Evolutionary conservation across 2,888 invertebrate species (phyloP).

Genomic region (Mantis religiosa): DNA sequence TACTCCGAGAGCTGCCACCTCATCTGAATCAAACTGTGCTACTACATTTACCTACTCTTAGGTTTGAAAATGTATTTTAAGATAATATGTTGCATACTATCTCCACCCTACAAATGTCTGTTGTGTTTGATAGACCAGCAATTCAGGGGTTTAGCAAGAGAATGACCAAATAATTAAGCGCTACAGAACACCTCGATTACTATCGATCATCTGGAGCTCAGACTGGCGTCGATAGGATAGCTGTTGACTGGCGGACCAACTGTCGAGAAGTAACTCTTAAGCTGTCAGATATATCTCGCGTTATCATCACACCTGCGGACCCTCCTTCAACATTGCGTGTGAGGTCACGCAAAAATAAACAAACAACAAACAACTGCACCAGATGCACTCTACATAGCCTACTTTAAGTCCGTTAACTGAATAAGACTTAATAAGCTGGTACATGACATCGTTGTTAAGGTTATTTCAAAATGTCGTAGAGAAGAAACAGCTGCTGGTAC

Average conservation of each 20-base stretch:
- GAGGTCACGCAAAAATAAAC: not conserved
- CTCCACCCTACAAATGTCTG: too few species aligned
- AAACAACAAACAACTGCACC: not conserved
- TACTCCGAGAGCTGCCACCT: too few species aligned
- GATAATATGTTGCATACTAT: too few species aligned
- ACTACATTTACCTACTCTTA: too few species aligned
- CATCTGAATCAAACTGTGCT: too few species aligned
- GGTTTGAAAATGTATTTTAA: too few species aligned
- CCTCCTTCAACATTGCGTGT: not conserved
- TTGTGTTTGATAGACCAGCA: not conserved
- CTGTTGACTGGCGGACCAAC: not conserved
- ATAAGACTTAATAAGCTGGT: too few species aligned
- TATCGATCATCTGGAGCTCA: not conserved
- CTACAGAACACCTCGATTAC: not conserved
- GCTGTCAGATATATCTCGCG: not conserved
- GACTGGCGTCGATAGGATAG: not conserved
- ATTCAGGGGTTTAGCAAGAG: not conserved
- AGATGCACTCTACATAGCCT: not conserved
- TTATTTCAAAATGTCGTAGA: too few species aligned
- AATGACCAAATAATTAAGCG: not conserved
- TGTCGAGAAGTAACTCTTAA: not conserved
- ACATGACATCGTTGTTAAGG: too few species aligned
- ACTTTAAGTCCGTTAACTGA: not conserved
- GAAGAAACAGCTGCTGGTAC: too few species aligned
- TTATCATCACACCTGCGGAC: not conserved